These are phyloP conservation scores for Adelphocoris suturalis DNA, from an alignment of 2,888 invertebrate species.

Conservation along the genomic window DNA sequence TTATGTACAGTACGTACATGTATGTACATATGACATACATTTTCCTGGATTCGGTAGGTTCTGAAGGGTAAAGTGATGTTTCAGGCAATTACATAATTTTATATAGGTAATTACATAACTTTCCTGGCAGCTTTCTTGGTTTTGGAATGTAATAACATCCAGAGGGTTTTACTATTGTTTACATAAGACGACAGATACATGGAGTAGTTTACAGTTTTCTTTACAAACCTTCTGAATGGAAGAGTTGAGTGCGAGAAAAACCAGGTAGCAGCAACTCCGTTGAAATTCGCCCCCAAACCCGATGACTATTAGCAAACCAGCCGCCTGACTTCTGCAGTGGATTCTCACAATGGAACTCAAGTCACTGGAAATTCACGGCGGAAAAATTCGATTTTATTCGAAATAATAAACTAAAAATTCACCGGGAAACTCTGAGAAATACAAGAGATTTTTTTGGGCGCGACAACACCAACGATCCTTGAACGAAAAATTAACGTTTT, in stretches of 20 bases:
- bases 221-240: neutral
- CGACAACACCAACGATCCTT: slow-evolving; percentile 62
- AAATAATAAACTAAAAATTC: neutral
- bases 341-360: slow-evolving; percentile 1
- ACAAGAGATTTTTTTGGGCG: neutral
- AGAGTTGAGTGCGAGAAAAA: neutral
- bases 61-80: too few species aligned
- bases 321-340: slow-evolving; percentile 10
- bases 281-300: slow-evolving; percentile 12
- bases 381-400: neutral
- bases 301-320: slow-evolving; percentile 30
- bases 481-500: neutral
- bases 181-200: too few species aligned
- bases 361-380: neutral
- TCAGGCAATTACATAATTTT: too few species aligned
- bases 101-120: too few species aligned
- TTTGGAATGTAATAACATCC: too few species aligned
- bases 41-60: too few species aligned
- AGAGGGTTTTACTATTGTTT: too few species aligned
- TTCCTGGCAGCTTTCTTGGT: too few species aligned
- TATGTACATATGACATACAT: too few species aligned
- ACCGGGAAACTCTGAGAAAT: neutral
- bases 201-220: neutral
- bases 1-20: too few species aligned
- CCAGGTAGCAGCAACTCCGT: slow-evolving; percentile 15